A percentile compares a stretch with the other conserved stretches of the same genome.
phyloP scores from a whole-genome alignment of 1,140 invertebrate genomes.

The Drosophila sechellia region DNA sequence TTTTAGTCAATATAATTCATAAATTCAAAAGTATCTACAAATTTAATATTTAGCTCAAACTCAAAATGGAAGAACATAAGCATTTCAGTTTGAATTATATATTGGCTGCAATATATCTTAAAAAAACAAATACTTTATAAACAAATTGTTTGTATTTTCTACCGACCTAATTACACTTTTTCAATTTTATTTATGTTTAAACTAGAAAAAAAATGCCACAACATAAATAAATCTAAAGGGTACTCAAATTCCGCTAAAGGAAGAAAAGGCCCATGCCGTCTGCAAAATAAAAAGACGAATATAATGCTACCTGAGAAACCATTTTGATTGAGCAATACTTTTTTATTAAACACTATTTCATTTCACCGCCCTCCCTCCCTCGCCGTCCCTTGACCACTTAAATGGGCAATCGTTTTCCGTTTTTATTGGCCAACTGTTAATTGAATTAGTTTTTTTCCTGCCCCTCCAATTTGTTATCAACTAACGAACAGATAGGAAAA shows the following conservation, averaged over 20 bases:
- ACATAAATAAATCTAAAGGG: not conserved
- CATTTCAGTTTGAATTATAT: too few species aligned
- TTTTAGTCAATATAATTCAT: not conserved
- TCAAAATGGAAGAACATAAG: too few species aligned
- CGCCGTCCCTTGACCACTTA: slow-evolving; percentile 14
- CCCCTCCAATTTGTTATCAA: slow-evolving; percentile 50
- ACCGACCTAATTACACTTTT: not conserved
- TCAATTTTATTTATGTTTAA: too few species aligned
- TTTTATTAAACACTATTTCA: slow-evolving; percentile 38
- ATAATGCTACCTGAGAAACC: slow-evolving; percentile 41
- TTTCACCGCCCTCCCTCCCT: not conserved
- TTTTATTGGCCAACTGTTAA: slow-evolving; percentile 70
- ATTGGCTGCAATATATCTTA: too few species aligned
- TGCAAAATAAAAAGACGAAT: slow-evolving; percentile 27
- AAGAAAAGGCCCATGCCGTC: not conserved
- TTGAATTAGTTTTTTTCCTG: slow-evolving; percentile 69
- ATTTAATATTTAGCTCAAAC: slow-evolving; percentile 4
- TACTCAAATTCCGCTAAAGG: not conserved
- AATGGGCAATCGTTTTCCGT: slow-evolving; percentile 60
- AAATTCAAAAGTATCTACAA: too few species aligned
- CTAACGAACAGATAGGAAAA: slow-evolving; percentile 50
- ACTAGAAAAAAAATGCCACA: not conserved
- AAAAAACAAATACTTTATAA: not conserved
- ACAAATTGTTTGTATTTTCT: not conserved
- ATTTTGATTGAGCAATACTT: slow-evolving; percentile 70